These are phyloP conservation scores for Notarius lentiginosus DNA, from an alignment of 2,113 vertebrate species.

Conservation along the genomic window DNA sequence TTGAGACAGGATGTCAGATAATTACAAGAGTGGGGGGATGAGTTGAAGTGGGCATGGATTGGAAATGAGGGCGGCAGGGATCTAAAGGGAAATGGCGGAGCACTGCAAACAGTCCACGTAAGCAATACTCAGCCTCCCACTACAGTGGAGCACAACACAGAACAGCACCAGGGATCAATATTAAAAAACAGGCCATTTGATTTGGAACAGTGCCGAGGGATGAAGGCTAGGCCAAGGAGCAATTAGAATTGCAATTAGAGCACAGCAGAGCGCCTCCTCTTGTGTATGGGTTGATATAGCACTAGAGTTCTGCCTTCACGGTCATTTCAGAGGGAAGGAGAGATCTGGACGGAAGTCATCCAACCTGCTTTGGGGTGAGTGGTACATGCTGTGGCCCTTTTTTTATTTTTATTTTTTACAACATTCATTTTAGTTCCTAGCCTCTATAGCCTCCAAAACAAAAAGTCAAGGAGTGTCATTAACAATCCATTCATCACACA, in stretches of 20 bases:
- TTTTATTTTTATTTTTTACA: not conserved
- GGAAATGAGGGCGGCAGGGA: not conserved
- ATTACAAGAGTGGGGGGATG: not conserved
- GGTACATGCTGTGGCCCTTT: not conserved
- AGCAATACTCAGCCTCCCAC: conserved; percentile 41
- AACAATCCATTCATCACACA: not conserved
- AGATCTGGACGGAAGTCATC: not conserved
- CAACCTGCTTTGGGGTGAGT: conserved; percentile 11
- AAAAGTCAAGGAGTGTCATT: not conserved
- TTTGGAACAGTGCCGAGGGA: conserved; percentile 42
- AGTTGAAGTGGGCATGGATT: conserved; percentile 8
- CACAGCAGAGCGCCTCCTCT: conserved; percentile 34
- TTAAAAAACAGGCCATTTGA: conserved; percentile 49
- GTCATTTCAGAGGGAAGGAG: conserved; percentile 17
- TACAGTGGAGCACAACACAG: conserved; percentile 26
- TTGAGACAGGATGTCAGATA: conserved; percentile 10
- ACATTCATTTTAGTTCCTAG: not conserved
- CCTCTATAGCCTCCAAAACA: not conserved
- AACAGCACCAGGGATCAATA: conserved; percentile 52
- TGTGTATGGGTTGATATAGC: conserved; percentile 28
- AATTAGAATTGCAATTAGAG: conserved; percentile 70
- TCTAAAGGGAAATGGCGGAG: conserved; percentile 35
- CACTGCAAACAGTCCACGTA: conserved; percentile 45
- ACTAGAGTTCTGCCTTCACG: conserved; percentile 7
- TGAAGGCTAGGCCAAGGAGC: conserved; percentile 53